Base-by-base conservation (phyloP, 2,113 vertebrate genomes). In the Misgurnus mizolepis region DNA sequence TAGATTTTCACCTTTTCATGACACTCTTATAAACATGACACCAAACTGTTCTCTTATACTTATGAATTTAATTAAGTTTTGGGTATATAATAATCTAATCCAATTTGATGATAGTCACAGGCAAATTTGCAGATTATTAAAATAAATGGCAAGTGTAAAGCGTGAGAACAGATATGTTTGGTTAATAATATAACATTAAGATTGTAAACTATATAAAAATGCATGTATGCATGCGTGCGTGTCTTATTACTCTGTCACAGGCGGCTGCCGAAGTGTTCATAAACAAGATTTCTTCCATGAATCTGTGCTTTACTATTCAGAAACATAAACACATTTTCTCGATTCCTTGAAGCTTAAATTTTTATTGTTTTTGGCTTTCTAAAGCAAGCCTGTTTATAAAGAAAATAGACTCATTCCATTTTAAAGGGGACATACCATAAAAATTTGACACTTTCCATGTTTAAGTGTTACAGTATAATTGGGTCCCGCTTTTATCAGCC, bases 301-400 rank as follows among this genome's bases (percentile, higher is more conserved):
- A 72, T 56, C 69, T 72, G 39, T n/a, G 17, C 17, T 18, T 72
- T 72, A 56, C 53, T 55, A 15, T 72, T 58, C 15, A 72, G 53
- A 43, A 60, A 73, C 55, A 73, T 43, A 58, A 60, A 60, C 70
- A 73, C 5, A 8, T 67, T 78, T 43, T 70, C 67, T 67, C 4
- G 39, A 71, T 40, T 41, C 39, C 18, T 22, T 2, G 6, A 41
- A 78, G 45, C 56, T 67, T 49, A 71, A 71, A 43, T 41, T 61
- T 83, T 73, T 62, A 58, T 67, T 77, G 74, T 61, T 15, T 18
- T 81, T 68, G 62, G 64, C 69, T 58, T 5, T 43, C 14, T 15
- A 27, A 71, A 27, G 4, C 22, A 22, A 22, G 22, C 22, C 22
- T 22, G 22, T 22, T 22, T 22, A 22, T 22, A 22, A 22, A 22